A percentile compares a stretch with the other conserved stretches of the same genome.
phyloP scores from a whole-genome alignment of 92 coral and sea anemone genomes.

The Nematostella vectensis region DNA sequence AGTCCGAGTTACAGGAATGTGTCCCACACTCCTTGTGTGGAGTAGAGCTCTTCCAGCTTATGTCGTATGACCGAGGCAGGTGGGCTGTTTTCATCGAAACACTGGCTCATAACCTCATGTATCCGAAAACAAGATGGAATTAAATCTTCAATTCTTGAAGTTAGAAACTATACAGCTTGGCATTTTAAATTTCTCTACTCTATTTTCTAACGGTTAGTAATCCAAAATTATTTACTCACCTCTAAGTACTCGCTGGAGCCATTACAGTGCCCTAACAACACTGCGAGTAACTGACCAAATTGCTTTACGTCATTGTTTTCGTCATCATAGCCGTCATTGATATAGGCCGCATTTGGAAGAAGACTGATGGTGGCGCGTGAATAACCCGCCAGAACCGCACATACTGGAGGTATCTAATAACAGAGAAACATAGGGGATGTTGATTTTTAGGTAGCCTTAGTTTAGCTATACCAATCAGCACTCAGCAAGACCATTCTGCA shows the following conservation, averaged over 20 bases:
- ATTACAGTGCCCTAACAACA: slow-evolving; percentile 40
- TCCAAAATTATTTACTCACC: no score
- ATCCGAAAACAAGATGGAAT: slow-evolving; percentile 9
- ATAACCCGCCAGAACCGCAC: slow-evolving; percentile 51
- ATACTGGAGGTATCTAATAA: slow-evolving; percentile 39
- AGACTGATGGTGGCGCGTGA: slow-evolving; percentile 16
- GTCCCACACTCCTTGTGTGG: slow-evolving; percentile 24
- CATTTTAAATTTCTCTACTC: no score
- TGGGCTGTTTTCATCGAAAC: slow-evolving; percentile 9
- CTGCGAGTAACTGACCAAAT: slow-evolving; percentile 46
- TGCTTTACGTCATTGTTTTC: slow-evolving; percentile 28
- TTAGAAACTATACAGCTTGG: no score
- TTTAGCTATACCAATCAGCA: no score
- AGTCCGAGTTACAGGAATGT: slow-evolving; percentile 11
- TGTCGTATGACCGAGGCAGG: neutral
- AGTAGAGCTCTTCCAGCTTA: slow-evolving; percentile 4
- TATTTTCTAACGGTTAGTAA: no score
- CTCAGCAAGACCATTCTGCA: no score
- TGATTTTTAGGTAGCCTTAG: no score
- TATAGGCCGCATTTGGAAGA: slow-evolving; percentile 4
- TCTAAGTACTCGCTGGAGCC: slow-evolving; percentile 48
- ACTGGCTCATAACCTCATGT: slow-evolving; percentile 20
- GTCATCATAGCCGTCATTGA: slow-evolving; percentile 17
- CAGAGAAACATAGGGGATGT: neutral
- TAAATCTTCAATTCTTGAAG: no score